Evolutionary conservation across 2,113 vertebrate genomes (phyloP).

Genomic region (Nothobranchius kuhntae): DNA sequence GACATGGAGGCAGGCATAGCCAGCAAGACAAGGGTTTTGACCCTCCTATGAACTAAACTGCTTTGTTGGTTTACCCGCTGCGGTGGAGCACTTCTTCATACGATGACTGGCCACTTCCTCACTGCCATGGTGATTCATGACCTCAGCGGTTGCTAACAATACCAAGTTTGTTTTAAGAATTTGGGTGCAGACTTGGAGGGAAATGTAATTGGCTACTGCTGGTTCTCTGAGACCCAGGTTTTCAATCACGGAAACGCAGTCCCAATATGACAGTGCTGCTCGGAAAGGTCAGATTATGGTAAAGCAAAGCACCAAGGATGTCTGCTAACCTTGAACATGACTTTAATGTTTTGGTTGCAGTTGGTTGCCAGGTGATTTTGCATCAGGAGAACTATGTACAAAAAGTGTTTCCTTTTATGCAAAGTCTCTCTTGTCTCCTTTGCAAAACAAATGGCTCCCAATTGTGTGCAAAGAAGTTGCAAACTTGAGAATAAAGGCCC

Average conservation of each 20-base stretch:
- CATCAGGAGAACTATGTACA: not conserved
- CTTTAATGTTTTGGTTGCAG: not conserved
- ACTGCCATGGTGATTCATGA: slow-evolving; percentile 18
- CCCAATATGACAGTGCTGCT: too few species aligned
- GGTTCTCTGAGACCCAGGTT: not conserved
- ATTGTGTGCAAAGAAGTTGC: not conserved
- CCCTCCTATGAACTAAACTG: slow-evolving; percentile 43
- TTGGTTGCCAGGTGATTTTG: not conserved
- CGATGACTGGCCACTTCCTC: slow-evolving; percentile 21
- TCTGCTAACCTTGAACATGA: not conserved
- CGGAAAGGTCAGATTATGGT: slow-evolving; percentile 1
- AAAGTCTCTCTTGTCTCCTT: not conserved
- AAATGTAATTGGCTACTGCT: not conserved
- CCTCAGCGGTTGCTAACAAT: not conserved
- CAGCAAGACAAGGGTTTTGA: slow-evolving; percentile 42
- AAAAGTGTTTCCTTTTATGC: not conserved
- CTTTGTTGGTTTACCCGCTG: slow-evolving; percentile 48
- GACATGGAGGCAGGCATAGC: slow-evolving; percentile 30
- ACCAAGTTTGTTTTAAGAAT: not conserved
- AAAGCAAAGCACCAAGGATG: not conserved
- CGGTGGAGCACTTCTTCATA: slow-evolving; percentile 14
- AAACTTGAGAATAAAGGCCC: too few species aligned
- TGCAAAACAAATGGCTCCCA: not conserved
- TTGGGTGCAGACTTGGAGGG: not conserved
- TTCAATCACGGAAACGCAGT: not conserved